Base-by-base conservation (phyloP, 2,113 vertebrate genomes). In the Centropus bengalensis region DNA sequence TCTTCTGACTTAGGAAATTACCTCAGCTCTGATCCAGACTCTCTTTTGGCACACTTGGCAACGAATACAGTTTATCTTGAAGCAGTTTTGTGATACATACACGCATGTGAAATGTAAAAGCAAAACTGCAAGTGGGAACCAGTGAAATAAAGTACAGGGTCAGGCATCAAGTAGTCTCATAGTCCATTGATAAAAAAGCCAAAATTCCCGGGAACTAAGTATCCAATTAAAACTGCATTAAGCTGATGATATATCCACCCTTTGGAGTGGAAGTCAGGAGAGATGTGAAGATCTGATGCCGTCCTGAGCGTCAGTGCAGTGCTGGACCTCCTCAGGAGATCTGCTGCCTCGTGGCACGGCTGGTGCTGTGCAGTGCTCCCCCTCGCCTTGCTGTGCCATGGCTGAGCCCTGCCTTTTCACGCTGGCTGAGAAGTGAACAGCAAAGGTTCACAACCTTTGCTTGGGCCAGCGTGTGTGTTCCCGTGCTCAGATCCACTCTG, bases 391-490 rank as follows among this genome's bases (percentile, higher is more conserved):
- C 27, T 38, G 14, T 8, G 11, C 55, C 2, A 0, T 9, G n/a
- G 36, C 23, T 66, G 55, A 81, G 55, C 45, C 59, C 51, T 23
- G 2, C 56, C 9, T 88, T 90, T 51, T 59, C 32, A 49, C 24
- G 16, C 28, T 36, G 30, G 12, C 40, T 64, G 16, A 36, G 71
- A 56, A n/a, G 49, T 23, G 8, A 77, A 44, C 33, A 47, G 3
- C 20, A 20, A 76, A 88, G 75, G 27, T 60, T 45, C 71, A 80
- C 14, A 19, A 36, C 36, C 30, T 82, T 76, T 67, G 40, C 8
- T 9, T 77, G 63, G 59, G 27, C 60, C 32, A 22, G 23, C 22
- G 3, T 0, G 0, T 9, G 2, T 55, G 3, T 55, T 78, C 17
- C 58, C 10, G 1, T n/a, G 19, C 38, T 85, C 23, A 23, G 28